A percentile compares a stretch with the other conserved stretches of the same genome.
phyloP scores from a whole-genome alignment of 1,140 invertebrate species.

The Musca domestica region DNA sequence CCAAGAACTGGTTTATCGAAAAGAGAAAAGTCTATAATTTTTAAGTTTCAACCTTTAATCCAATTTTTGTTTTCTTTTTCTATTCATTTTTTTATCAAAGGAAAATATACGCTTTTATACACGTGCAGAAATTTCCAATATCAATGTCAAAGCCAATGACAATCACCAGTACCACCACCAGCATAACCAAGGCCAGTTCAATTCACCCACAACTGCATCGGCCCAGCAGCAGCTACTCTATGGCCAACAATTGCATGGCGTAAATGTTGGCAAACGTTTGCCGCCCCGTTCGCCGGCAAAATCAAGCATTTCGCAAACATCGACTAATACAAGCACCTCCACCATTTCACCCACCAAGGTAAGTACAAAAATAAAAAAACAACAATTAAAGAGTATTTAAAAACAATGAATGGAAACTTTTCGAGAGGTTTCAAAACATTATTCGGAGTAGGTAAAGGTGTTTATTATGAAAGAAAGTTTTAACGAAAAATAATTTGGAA shows the following conservation, averaged over 20 bases:
- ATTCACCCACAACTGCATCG: neutral
- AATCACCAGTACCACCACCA: neutral
- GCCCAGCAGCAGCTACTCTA: neutral
- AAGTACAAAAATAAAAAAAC: conserved; percentile 22
- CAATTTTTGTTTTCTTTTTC: neutral
- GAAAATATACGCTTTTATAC: conserved; percentile 34
- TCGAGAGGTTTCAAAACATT: too few species aligned
- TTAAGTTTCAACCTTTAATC: too few species aligned
- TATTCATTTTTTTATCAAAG: neutral
- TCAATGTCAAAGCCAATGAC: conserved; percentile 37
- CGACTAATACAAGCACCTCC: conserved; percentile 45
- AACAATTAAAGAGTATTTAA: too few species aligned
- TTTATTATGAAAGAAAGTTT: too few species aligned
- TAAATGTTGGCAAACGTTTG: conserved; percentile 33
- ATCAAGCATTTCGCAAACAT: conserved; percentile 37
- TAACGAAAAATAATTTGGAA: too few species aligned
- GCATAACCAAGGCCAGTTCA: neutral
- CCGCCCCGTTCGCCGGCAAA: conserved; percentile 45
- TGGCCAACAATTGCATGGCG: conserved; percentile 25
- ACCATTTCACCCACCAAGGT: conserved; percentile 47
- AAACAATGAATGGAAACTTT: too few species aligned
- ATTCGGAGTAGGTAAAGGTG: too few species aligned
- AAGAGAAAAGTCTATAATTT: too few species aligned
- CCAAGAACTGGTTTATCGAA: too few species aligned
- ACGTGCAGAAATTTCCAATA: conserved; percentile 46